phyloP scores from a whole-genome alignment of 1,140 invertebrate species.

The Augochlora pura region DNA sequence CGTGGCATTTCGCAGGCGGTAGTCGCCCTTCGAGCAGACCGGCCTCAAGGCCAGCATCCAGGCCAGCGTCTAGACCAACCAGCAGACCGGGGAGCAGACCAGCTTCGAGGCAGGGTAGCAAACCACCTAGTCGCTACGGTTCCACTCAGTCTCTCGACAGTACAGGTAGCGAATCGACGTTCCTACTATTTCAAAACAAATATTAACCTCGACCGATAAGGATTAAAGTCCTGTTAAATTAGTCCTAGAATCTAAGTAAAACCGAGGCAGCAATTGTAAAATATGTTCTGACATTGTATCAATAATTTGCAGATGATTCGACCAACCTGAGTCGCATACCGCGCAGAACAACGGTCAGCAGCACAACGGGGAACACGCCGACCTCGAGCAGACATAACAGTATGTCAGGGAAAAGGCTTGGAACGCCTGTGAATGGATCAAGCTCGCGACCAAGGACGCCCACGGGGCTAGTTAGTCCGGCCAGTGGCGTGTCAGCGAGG shows the following conservation, averaged over 20 bases:
- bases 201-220: too few species aligned
- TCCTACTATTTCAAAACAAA: too few species aligned
- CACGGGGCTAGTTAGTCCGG: constrained; percentile 86
- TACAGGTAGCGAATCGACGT: constrained; percentile 83
- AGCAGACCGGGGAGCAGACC: constrained; percentile 88
- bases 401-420: constrained; percentile 73
- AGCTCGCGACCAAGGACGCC: constrained; percentile 87
- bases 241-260: too few species aligned
- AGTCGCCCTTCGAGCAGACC: constrained; percentile 82
- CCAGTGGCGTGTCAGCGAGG: constrained; percentile 84
- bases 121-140: constrained; percentile 95
- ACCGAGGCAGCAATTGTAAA: neutral
- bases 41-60: constrained; percentile 85
- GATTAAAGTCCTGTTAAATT: too few species aligned
- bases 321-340: constrained; percentile 87
- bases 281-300: neutral
- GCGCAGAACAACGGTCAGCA: constrained; percentile 82
- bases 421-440: constrained; percentile 77
- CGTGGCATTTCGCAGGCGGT: constrained; percentile 63
- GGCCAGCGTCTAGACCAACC: constrained; percentile 83
- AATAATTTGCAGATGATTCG: constrained; percentile 69
- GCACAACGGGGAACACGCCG: constrained; percentile 78
- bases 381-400: constrained; percentile 78
- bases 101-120: constrained; percentile 90
- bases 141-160: constrained; percentile 95